Evolutionary conservation across 1,140 invertebrate species (phyloP).

Genomic region (Bombus vancouverensis): DNA sequence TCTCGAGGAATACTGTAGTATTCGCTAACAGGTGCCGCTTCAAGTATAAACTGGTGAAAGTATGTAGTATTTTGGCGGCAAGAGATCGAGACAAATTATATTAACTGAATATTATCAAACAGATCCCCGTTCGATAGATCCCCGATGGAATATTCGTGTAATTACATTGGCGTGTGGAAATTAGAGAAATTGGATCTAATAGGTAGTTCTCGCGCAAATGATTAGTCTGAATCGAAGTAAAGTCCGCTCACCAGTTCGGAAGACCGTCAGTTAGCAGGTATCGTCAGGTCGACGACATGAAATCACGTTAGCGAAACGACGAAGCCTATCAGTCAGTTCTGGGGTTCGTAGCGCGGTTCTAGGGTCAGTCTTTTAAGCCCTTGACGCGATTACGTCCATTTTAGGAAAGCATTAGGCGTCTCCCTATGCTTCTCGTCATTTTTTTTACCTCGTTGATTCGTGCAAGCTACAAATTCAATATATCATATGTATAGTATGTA

Average conservation of each 20-base stretch:
- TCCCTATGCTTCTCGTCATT: neutral
- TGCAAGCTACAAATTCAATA: neutral
- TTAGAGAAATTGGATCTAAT: neutral
- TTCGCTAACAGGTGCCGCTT: conserved; percentile 52
- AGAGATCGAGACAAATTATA: neutral
- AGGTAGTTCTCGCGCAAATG: neutral
- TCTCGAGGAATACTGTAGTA: neutral
- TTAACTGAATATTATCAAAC: neutral
- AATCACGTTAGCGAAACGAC: conserved; percentile 69
- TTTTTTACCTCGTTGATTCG: neutral
- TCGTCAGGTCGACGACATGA: conserved; percentile 68
- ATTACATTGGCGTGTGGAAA: neutral
- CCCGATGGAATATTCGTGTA: neutral
- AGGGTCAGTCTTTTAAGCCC: conserved; percentile 55
- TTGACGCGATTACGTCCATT: conserved; percentile 66
- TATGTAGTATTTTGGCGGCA: neutral
- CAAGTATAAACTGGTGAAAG: neutral
- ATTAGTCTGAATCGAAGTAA: conserved; percentile 22
- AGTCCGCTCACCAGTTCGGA: conserved; percentile 12
- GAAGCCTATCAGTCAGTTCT: conserved; percentile 62
- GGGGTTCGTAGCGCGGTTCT: conserved; percentile 57
- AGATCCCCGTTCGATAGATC: no score
- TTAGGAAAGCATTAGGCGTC: conserved; percentile 50
- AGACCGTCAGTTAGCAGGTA: conserved; percentile 53
- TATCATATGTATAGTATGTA: no score